Percentiles rank a stretch among this genome's conserved stretches.
phyloP scores from a whole-genome alignment of 2,113 vertebrate species.

The Rhinolophus sinicus region DNA sequence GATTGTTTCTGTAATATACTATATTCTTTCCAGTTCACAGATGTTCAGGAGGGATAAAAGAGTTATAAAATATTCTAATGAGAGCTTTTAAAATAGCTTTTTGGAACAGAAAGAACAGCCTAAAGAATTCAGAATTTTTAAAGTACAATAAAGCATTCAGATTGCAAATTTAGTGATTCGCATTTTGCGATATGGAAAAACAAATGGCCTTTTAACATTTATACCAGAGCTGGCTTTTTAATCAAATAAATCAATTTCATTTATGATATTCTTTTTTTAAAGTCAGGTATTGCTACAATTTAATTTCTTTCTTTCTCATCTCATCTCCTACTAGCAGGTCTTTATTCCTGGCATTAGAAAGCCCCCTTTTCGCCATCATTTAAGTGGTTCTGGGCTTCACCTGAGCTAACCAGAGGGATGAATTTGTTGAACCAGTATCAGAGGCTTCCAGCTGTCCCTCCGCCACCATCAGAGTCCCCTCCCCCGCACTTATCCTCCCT shows the following conservation, averaged over 20 bases:
- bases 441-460: background rate
- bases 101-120: slow-evolving; percentile 62
- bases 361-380: background rate
- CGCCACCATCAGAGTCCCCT: background rate
- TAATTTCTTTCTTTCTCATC: background rate
- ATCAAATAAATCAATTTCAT: slow-evolving; percentile 54
- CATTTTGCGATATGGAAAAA: slow-evolving; percentile 69
- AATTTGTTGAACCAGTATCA: background rate
- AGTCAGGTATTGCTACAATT: background rate
- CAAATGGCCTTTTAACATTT: slow-evolving; percentile 70
- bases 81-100: slow-evolving; percentile 71
- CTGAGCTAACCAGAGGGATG: background rate
- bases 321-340: background rate
- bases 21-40: slow-evolving; percentile 74
- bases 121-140: slow-evolving; percentile 73
- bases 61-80: slow-evolving; percentile 77
- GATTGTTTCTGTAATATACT: slow-evolving; percentile 78
- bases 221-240: slow-evolving; percentile 29
- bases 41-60: slow-evolving; percentile 76
- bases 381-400: background rate
- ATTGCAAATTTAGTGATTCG: slow-evolving; percentile 56
- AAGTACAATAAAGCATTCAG: slow-evolving; percentile 71
- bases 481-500: too few relatives aligned
- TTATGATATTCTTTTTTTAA: background rate
- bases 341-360: background rate